Evolutionary conservation across 2,113 vertebrate genomes (phyloP), one percentile per base, ranked within the genome.

Genomic region (Diphyllodes magnificus): DNA sequence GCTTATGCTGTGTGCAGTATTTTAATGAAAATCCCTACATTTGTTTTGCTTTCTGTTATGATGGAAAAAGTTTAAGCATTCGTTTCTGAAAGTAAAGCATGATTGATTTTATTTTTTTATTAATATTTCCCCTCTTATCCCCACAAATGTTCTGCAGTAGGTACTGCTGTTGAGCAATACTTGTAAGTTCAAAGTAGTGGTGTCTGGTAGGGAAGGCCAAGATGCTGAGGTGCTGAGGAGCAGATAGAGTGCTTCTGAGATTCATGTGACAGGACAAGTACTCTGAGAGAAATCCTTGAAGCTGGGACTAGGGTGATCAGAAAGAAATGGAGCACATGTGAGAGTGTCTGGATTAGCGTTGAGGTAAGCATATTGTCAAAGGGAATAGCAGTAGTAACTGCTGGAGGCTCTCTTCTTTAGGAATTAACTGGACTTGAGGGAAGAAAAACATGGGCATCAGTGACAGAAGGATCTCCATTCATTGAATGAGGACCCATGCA

Each of bases 281-380:
- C 27, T 40, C 50, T 54, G 28, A 69, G 53, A 71, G 35, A 83
- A 79, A 45, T 73, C 25, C 16, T 69, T 77, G 66, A 63, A 73
- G 25, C 33, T 77, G 47, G 39, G 19, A 12, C 30, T 70, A 20
- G 45, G 20, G 7, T 57, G 37, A 28, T 60, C 1, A 6, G 47
- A 56, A 70, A 12, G 51, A 84, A 31, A 4, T 31, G 45, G 20
- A 31, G 6, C 16, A 15, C 21, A 10, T 53, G 12, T n/a, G 20
- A 15, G 71, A 37, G 13, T 51, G 7, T 25, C 44, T 64, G 53
- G 10, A 24, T 66, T 45, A 33, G 28, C 24, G 24, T 24, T 0
- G 1, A 59, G 23, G 9, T 54, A 18, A 51, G 14, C 1, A 0
- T 49, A 3, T 15, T 35, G 21, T 39, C 31, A 56, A 27, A 61